A percentile compares a stretch with the other conserved stretches of the same genome.
phyloP scores from a whole-genome alignment of 2,888 invertebrate genomes.

The Melieria picta region DNA sequence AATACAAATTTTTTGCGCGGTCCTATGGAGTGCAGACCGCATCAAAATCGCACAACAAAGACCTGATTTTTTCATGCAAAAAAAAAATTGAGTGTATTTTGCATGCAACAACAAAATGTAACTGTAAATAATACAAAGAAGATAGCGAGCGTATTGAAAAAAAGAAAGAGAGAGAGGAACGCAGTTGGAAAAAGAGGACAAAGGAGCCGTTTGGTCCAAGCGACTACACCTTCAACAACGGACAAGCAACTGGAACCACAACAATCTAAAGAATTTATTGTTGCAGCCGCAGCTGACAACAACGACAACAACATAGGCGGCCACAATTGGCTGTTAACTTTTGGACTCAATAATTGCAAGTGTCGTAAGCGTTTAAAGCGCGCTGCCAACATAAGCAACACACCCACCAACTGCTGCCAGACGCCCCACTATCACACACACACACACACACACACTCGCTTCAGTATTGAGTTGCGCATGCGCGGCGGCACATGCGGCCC shows the following conservation, averaged over 20 bases:
- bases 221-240: too few species aligned
- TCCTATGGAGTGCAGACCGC: not conserved
- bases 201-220: too few species aligned
- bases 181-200: too few species aligned
- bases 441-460: not conserved
- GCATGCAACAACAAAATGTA: too few species aligned
- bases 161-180: too few species aligned
- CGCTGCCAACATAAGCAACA: not conserved
- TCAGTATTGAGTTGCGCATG: too few species aligned
- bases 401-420: not conserved
- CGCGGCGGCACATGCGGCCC: too few species aligned
- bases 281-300: not conserved
- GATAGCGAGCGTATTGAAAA: too few species aligned
- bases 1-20: too few species aligned
- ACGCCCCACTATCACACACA: not conserved
- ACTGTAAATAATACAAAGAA: too few species aligned
- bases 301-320: not conserved
- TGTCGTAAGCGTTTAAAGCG: conserved; percentile 4
- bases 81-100: not conserved
- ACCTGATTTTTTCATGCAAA: not conserved
- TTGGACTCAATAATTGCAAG: not conserved
- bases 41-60: conserved; percentile 1
- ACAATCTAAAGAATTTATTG: too few species aligned
- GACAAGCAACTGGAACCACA: too few species aligned
- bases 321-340: not conserved